Percentiles rank a stretch among this genome's conserved stretches.
These are phyloP conservation scores for Acrobasis repandana DNA, from an alignment of 2,888 invertebrate genomes.

Conservation along the genomic window DNA sequence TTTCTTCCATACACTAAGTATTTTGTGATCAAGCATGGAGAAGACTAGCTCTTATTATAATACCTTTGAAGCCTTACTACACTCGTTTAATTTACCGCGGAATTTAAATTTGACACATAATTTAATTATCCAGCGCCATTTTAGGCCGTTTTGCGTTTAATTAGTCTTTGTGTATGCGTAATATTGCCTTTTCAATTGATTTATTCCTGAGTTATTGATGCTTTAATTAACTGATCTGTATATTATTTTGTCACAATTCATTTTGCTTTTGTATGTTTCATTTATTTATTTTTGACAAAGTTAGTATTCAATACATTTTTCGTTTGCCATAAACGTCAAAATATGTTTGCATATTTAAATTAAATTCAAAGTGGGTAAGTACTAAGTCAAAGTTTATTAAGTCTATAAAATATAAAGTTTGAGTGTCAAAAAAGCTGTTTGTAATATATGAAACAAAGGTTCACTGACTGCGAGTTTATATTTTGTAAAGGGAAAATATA, in stretches of 20 bases:
- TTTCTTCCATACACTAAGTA: neutral
- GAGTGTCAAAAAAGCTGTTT: too few relatives aligned
- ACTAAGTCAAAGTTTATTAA: too few relatives aligned
- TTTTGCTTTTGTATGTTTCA: neutral
- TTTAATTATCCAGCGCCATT: slow-evolving; percentile 14
- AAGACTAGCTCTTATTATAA: slow-evolving; percentile 51
- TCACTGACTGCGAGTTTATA: too few relatives aligned
- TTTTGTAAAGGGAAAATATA: too few relatives aligned
- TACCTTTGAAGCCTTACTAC: slow-evolving; percentile 47
- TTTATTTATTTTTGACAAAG: neutral
- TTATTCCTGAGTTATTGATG: slow-evolving; percentile 3
- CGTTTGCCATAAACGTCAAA: too few relatives aligned
- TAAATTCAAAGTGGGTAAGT: too few relatives aligned
- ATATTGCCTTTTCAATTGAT: slow-evolving; percentile 13
- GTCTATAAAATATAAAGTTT: too few relatives aligned
- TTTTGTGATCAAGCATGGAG: slow-evolving; percentile 24
- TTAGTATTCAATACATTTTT: neutral
- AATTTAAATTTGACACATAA: slow-evolving; percentile 32
- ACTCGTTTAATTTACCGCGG: slow-evolving; percentile 35
- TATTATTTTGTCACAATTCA: neutral
- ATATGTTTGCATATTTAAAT: too few relatives aligned
- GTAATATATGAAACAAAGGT: too few relatives aligned
- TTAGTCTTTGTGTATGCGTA: slow-evolving; percentile 7
- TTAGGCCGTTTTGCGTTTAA: slow-evolving; percentile 14
- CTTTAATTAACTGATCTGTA: neutral